Conservation (phyloP, 2,888 invertebrate species). For the Drosophila tanythrix region DNA sequence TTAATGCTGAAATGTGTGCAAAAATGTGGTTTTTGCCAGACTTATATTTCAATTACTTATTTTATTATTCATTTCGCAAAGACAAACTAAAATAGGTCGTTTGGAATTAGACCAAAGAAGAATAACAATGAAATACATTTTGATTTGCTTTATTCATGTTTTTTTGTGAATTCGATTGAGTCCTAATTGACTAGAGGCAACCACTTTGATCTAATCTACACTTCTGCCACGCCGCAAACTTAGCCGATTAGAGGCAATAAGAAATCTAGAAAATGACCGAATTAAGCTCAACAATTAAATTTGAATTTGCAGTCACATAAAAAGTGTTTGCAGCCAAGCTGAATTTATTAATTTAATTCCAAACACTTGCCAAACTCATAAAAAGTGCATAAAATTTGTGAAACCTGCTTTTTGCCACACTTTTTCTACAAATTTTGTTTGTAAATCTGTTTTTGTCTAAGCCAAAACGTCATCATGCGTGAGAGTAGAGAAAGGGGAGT, state of each 20-base stretch:
- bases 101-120: not conserved
- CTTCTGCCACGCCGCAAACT: conserved; percentile 1
- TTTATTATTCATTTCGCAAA: not conserved
- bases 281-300: conserved; percentile 38
- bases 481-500: not conserved
- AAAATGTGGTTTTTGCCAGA: not conserved
- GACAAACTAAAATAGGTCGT: no score
- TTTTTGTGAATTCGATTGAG: not conserved
- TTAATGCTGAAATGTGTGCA: no score
- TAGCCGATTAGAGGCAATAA: conserved; percentile 1
- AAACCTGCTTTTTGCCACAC: conserved; percentile 12
- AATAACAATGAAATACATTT: not conserved
- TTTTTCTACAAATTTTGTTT: conserved; percentile 35
- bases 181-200: not conserved
- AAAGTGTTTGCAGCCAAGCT: conserved; percentile 26
- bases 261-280: not conserved
- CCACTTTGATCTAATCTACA: conserved; percentile 24
- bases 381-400: conserved; percentile 71
- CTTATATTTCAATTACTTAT: not conserved
- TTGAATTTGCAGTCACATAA: conserved; percentile 33
- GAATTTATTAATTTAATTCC: conserved; percentile 75
- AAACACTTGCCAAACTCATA: conserved; percentile 68
- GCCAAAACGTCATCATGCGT: conserved; percentile 62
- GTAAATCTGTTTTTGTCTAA: conserved; percentile 66
- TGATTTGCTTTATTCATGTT: not conserved